Evolutionary conservation across 2,797 vertebrate species (phyloP).

Genomic region (Paguma larvata): DNA sequence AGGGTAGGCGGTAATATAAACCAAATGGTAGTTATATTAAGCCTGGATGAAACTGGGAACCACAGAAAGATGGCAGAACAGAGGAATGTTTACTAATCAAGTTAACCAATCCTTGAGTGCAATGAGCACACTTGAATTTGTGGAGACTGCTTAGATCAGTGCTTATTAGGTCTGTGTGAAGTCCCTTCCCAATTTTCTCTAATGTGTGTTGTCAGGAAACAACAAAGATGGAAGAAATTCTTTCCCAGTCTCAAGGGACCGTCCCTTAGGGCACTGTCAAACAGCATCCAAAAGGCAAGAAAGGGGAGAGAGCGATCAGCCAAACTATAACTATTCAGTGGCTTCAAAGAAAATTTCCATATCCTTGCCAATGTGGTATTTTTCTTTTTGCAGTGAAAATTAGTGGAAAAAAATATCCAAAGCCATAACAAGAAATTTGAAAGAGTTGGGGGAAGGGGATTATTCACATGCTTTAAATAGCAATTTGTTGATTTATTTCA

Average conservation of each 20-base stretch:
- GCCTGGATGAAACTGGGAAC: neutral
- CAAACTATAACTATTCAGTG: neutral
- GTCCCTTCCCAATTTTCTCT: neutral
- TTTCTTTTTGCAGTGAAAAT: conserved; percentile 47
- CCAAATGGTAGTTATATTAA: neutral
- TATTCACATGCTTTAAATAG: conserved; percentile 75
- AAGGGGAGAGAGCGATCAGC: neutral
- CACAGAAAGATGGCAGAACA: neutral
- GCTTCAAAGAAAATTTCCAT: conserved; percentile 36
- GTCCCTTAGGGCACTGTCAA: neutral
- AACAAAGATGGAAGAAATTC: neutral
- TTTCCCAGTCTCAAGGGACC: neutral
- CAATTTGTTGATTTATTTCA: conserved; percentile 78
- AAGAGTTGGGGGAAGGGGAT: conserved; percentile 47
- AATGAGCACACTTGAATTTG: neutral
- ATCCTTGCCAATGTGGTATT: conserved; percentile 21
- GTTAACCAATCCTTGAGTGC: neutral
- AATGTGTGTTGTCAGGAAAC: neutral
- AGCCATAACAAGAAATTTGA: conserved; percentile 71
- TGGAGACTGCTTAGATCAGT: neutral
- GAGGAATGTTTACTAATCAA: neutral
- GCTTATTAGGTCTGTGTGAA: neutral
- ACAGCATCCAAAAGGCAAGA: neutral
- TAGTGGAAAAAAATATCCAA: conserved; percentile 61
- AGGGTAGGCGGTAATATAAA: conserved; percentile 2